These are phyloP conservation scores for Bradysia coprophila DNA, from an alignment of 1,140 invertebrate genomes.

Conservation along the genomic window DNA sequence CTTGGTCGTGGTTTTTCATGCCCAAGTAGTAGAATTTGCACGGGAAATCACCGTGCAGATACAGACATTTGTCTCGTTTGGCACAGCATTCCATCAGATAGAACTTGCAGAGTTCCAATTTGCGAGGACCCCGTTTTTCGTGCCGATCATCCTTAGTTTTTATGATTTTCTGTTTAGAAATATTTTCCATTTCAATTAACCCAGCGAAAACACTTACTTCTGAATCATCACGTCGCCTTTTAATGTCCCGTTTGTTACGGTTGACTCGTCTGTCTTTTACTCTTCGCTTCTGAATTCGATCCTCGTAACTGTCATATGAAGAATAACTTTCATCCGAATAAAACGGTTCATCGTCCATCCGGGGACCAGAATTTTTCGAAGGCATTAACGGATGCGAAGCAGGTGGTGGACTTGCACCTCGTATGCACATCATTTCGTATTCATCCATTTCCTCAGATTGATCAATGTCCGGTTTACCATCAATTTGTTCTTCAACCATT, in stretches of 20 bases:
- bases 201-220: neutral
- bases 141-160: constrained; percentile 35
- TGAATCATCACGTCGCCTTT: constrained; percentile 9
- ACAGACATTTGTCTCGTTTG: constrained; percentile 87
- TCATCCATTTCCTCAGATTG: constrained; percentile 38
- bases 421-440: constrained; percentile 56
- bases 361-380: constrained; percentile 10
- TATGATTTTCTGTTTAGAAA: neutral
- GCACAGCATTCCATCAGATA: constrained; percentile 90
- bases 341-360: constrained; percentile 23
- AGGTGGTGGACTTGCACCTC: constrained; percentile 44
- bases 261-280: too few species aligned
- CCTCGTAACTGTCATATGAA: constrained; percentile 33
- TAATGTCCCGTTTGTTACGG: constrained; percentile 14
- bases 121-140: constrained; percentile 58
- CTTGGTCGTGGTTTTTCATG: constrained; percentile 59
- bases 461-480: constrained; percentile 3
- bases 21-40: constrained; percentile 95
- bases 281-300: too few species aligned
- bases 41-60: constrained; percentile 93
- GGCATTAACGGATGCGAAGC: too few species aligned
- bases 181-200: constrained; percentile 28
- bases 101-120: constrained; percentile 93
- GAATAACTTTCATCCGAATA: constrained; percentile 26
- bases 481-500: constrained; percentile 8